Evolutionary conservation across 1,140 invertebrate species (phyloP), one percentile per base, ranked within the genome.

Genomic region (Ctenoplectra terminalis): DNA sequence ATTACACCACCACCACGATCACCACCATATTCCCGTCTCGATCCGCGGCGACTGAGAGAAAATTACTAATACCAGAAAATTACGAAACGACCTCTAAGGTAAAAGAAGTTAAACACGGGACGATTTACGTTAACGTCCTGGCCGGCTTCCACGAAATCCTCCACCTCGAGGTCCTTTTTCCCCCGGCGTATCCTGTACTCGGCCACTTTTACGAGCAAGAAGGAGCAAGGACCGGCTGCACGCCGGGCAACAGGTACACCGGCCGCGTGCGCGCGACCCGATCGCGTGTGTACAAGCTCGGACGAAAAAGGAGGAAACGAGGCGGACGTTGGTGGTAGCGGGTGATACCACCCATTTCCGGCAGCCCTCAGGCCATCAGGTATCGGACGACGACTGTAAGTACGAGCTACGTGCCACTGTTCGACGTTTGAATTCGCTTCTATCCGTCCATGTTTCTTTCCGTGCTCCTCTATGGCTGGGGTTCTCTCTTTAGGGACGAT

Each of bases 341-440:
- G 91, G 90, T 91, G 90, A 87, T 86, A 86, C 87, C 92, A 90
- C 92, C 88, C 89, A 91, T 86, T 91, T 93, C 91, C 92, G 90
- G 90, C 87, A 84, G 83, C 78, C 75, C 77, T 50, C 71, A 81
- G 84, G 85, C 88, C 63, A 74, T 79, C 70, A 64, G 72, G n/a
- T 70, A 84, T 61, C 34, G 63, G n/a, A 71, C 76, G 20, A 29
- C 40, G 13, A 48, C 43, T 66, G 26, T n/a, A n/a, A 4, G 26
- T 54, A 64, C 61, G 50, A 43, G 37, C 40, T 69, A 40, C 74
- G 48, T 69, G 63, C 64, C 37, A 43, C 37, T 5, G 34, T 58
- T 52, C 34, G 13, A 77, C 50, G 37, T 78, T 60, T 37, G 0
- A 26, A 70, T 66, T 13, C 26, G 1, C 20, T 67, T 67, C 74